These are phyloP conservation scores for Zonotrichia albicollis DNA, from an alignment of 2,797 vertebrate species.

Conservation along the genomic window DNA sequence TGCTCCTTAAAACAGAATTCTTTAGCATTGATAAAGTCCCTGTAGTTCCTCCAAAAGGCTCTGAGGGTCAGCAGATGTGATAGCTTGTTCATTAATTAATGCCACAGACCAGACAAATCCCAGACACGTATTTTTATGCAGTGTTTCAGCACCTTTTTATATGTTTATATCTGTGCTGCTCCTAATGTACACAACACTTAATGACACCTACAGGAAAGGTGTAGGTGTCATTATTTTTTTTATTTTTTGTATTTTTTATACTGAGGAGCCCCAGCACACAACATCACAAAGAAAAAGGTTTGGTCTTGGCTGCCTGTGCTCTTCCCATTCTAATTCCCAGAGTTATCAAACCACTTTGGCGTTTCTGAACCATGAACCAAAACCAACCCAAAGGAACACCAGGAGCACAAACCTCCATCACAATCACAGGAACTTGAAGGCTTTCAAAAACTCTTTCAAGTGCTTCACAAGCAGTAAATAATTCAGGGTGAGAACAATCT, in stretches of 20 bases:
- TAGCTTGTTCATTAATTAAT: slow-evolving; percentile 5
- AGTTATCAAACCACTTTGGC: neutral
- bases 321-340: neutral
- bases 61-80: neutral
- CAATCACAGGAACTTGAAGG: neutral
- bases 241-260: neutral
- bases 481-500: neutral
- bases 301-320: neutral
- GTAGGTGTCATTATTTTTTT: no score
- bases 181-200: neutral
- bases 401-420: neutral
- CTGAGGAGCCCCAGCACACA: neutral
- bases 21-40: neutral
- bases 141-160: neutral
- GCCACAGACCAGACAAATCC: slow-evolving; percentile 20
- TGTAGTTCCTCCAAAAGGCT: slow-evolving; percentile 29
- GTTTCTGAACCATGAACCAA: neutral
- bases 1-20: neutral
- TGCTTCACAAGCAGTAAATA: neutral
- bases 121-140: neutral
- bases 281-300: neutral
- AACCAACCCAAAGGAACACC: neutral
- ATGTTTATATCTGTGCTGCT: neutral
- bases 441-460: neutral
- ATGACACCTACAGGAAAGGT: neutral